phyloP scores from a whole-genome alignment of 2,797 vertebrate species.

The Lindbergichthys nudifrons region DNA sequence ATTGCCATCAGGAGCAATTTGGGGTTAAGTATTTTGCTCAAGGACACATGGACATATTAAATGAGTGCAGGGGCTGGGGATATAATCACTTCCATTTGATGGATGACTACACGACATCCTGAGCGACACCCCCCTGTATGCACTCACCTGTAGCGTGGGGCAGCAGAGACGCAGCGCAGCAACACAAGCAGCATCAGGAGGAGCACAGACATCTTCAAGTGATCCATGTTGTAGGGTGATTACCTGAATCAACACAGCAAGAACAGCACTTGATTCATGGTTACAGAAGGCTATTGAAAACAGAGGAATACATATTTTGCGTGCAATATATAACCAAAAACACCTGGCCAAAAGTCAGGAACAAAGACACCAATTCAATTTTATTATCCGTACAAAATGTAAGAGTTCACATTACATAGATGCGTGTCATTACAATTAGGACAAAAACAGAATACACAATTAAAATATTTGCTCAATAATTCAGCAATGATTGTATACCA shows the following conservation, averaged over 20 bases:
- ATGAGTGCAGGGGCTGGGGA: too few relatives aligned
- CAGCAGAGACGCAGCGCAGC: conserved; percentile 83
- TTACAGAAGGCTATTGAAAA: not conserved
- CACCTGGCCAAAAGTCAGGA: not conserved
- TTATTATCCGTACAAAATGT: not conserved
- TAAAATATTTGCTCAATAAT: not conserved
- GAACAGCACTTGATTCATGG: not conserved
- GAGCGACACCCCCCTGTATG: too few relatives aligned
- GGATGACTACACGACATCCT: too few relatives aligned
- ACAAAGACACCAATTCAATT: not conserved
- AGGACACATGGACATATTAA: too few relatives aligned
- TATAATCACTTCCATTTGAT: too few relatives aligned
- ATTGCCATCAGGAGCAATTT: too few relatives aligned
- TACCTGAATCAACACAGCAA: conserved; percentile 43
- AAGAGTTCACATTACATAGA: not conserved
- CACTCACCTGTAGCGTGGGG: conserved; percentile 87
- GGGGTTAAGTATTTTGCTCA: too few relatives aligned
- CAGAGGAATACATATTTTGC: not conserved
- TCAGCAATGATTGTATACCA: conserved; percentile 1
- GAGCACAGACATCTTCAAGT: conserved; percentile 82
- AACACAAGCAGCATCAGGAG: conserved; percentile 82
- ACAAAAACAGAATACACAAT: too few relatives aligned
- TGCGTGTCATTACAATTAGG: not conserved
- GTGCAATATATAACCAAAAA: not conserved
- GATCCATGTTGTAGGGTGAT: conserved; percentile 80